These are phyloP conservation scores for Acrobasis repandana DNA, from an alignment of 2,888 invertebrate genomes.

Conservation along the genomic window DNA sequence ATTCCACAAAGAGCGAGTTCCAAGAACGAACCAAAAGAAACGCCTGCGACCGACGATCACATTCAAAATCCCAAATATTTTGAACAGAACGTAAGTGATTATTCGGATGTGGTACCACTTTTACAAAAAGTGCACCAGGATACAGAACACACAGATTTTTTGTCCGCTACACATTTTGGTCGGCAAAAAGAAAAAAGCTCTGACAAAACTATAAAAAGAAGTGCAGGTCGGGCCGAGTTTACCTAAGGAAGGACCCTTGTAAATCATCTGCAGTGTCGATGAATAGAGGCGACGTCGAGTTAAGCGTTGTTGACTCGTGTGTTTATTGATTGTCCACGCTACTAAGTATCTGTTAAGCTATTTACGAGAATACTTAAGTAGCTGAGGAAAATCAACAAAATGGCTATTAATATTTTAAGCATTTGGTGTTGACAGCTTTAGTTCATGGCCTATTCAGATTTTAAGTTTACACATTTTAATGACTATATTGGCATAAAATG, in stretches of 20 bases:
- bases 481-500: not conserved
- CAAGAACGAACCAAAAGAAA: conserved; percentile 70
- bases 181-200: conserved; percentile 76
- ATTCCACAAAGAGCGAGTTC: conserved; percentile 58
- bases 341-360: conserved; percentile 75
- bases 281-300: conserved; percentile 70
- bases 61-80: conserved; percentile 80
- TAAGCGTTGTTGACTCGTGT: conserved; percentile 77
- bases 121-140: conserved; percentile 79
- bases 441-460: not conserved
- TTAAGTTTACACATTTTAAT: not conserved
- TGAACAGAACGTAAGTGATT: conserved; percentile 79
- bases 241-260: conserved; percentile 82
- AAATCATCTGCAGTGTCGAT: conserved; percentile 77
- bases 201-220: conserved; percentile 80
- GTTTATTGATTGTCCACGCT: conserved; percentile 77
- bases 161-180: conserved; percentile 72
- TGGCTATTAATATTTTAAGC: conserved; percentile 27
- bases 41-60: conserved; percentile 58
- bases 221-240: conserved; percentile 75
- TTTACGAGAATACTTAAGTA: conserved; percentile 65
- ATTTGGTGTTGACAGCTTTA: conserved; percentile 15
- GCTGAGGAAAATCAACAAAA: conserved; percentile 42
- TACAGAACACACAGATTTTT: conserved; percentile 76
- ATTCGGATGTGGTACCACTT: conserved; percentile 81